Evolutionary conservation across 2,797 vertebrate genomes (phyloP).

Genomic region (Trachops cirrhosus): DNA sequence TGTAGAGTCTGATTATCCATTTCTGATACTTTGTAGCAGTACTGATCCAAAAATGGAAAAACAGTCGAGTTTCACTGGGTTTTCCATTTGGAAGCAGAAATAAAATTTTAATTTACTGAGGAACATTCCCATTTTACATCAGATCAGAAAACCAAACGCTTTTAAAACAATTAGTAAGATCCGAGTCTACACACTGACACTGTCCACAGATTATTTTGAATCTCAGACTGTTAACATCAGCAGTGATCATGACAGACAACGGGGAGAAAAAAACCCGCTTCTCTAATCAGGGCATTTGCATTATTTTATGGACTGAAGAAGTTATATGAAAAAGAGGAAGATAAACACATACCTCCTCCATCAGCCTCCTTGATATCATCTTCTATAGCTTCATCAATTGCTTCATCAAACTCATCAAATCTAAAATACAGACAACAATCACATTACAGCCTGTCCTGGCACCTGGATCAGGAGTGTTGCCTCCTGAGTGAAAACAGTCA

Average conservation of each 20-base stretch:
- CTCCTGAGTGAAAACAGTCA: not conserved
- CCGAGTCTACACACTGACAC: not conserved
- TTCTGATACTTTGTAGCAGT: not conserved
- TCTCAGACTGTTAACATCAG: not conserved
- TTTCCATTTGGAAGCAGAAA: constrained; percentile 23
- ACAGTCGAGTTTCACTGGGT: not conserved
- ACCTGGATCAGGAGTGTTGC: not conserved
- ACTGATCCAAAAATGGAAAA: not conserved
- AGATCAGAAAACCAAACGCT: not conserved
- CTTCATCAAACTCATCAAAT: constrained; percentile 99
- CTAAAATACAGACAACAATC: constrained; percentile 80
- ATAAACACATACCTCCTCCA: constrained; percentile 87
- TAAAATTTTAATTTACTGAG: not conserved
- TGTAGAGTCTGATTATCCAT: not conserved
- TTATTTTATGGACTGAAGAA: not conserved
- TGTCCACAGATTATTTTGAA: not conserved
- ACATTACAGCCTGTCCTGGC: not conserved
- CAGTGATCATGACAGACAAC: not conserved
- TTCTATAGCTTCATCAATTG: constrained; percentile 98
- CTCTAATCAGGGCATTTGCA: not conserved
- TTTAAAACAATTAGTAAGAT: constrained; percentile 26
- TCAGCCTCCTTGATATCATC: constrained; percentile 93
- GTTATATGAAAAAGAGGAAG: not conserved
- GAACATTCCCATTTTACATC: not conserved
- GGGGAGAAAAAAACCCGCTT: not conserved